Base-by-base conservation (phyloP, 2,113 vertebrate genomes). In the Clarias gariepinus region DNA sequence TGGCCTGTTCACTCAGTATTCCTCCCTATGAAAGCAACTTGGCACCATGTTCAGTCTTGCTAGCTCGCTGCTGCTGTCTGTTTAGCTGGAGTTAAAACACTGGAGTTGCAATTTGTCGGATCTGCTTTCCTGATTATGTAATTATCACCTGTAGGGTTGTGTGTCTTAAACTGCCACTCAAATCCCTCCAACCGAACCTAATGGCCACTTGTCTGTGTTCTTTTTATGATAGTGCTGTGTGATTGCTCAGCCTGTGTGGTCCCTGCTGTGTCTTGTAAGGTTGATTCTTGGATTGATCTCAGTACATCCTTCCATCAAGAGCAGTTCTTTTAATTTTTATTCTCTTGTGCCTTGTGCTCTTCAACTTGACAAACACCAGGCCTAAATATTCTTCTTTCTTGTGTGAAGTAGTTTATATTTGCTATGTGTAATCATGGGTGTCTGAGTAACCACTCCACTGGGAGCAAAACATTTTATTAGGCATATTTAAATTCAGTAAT, bases 391-490 rank as follows among this genome's bases (percentile, higher is more conserved):
- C 47, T 47, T 47, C 47, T 47, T 47, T 47, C 47, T 8, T 47
- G 47, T 47, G 7, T 47, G 7, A 47, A 8, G 47, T 47, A 47
- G 47, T 47, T 47, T 47, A 47, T 47, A 47, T 47, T 85, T 78
- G 60, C 60, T 85, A 3, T 30, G 60, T 33, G n/a, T 77, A 77
- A 87, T 82, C 19, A 74, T 47, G 36, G n/a, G 47, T 21, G 61
- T 82, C 36, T 53, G 68, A 74, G 28, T 33, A 81, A 57, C 55
- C 85, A 63, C 30, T 60, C 64, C 0, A 21, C 85, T 73, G 78
- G 36, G 85, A 81, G 57, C 25, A 68, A 64, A 63, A 76, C 71
- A 58, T 30, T 84, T 74, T 86, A 81, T 71, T 77, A 84, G 55
- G 57, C 69, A 25, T 74, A 23, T 25, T 47, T 78, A 47, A 53